Base-by-base conservation (phyloP, 53 echinoderm and acorn worm species). In the Stichopus horrens region DNA sequence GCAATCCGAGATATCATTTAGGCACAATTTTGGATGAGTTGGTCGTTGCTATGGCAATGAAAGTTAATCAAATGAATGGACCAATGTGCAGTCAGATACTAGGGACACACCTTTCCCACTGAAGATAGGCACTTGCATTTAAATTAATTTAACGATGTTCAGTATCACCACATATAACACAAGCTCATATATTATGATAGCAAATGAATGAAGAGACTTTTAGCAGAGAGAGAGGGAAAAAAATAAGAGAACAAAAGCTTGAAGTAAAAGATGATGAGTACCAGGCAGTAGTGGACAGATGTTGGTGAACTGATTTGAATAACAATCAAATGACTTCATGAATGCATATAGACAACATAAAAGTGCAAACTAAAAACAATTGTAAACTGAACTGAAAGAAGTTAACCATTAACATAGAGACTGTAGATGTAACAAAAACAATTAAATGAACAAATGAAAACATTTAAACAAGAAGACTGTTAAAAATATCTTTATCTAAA, bases 31-130 rank as follows among this genome's bases (percentile, higher is more conserved):
- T 56, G 57, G 81, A 81, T 81, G 56, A 81, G 81, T 81, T 81
- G 81, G 21, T 55, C 6, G 81, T 81, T 81, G 81, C 11, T 21
- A 81, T 81, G 81, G 14, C 81, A 81, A 57, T 57, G 14, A 56
- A 10, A 21, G 19, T 81, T 81, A 81, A 81, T 81, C 81, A 81
- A 81, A 56, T 58, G 81, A 81, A 57, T 81, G 81, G 58, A 81
- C 81, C 81, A 81, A 81, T 81, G 57, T 81, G 81, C 58, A 81
- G 14, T 21, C 81, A 71, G 71, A 71, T 71, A 71, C 19, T 71
- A 71, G 18, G n/a, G 19, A 71, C 71, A 71, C 71, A 71, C 18
- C 71, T 16, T 71, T 71, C 6, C 18, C n/a, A 20, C 71, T n/a
- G 71, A n/a, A n/a, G 71, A 71, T 18, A 71, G 18, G 71, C 18